Evolutionary conservation across 2,113 vertebrate species (phyloP), one percentile per base, ranked within the genome.

Genomic region (Pao palembangensis): DNA sequence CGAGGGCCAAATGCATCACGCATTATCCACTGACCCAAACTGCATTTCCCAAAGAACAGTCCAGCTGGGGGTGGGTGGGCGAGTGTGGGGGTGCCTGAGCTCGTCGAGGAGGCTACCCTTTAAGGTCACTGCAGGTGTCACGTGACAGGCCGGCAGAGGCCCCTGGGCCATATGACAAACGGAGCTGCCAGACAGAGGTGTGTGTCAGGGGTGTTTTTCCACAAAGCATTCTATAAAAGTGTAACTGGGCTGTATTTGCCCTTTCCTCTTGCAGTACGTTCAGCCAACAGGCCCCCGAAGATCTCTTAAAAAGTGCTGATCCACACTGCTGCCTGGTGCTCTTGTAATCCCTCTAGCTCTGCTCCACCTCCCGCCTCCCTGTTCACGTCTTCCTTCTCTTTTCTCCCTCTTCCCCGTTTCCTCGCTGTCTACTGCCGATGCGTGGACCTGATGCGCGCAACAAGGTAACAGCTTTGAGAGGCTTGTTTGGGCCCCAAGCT

Each of bases 181-280:
- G 60, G 87, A 78, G 78, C 87, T 90, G 87, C 85, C 83, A 85
- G 71, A 64, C 78, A 64, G 78, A 90, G 89, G 89, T 90, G 85
- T 89, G 89, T 88, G 87, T 90, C 90, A 88, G 87, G 90, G 89
- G 90, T 90, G 89, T 91, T 90, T 91, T 91, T 90, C 85, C 89
- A 90, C 89, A 90, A 91, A 91, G 88, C 89, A 88, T 90, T 91
- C 89, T 88, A 91, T 91, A 91, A 91, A 91, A 91, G 88, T 88
- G 88, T 90, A 90, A 90, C 88, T 87, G 88, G 84, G 78, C 84
- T 80, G 82, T 82, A 80, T 88, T 90, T 91, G 86, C 89, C 91
- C 89, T 90, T 91, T 90, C 84, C 85, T 88, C 88, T 81, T 84
- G 53, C 77, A 82, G 58, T 69, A 67, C 82, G 63, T 80, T 87